Evolutionary conservation across 2,113 vertebrate genomes (phyloP).

Genomic region (Cebus imitator): DNA sequence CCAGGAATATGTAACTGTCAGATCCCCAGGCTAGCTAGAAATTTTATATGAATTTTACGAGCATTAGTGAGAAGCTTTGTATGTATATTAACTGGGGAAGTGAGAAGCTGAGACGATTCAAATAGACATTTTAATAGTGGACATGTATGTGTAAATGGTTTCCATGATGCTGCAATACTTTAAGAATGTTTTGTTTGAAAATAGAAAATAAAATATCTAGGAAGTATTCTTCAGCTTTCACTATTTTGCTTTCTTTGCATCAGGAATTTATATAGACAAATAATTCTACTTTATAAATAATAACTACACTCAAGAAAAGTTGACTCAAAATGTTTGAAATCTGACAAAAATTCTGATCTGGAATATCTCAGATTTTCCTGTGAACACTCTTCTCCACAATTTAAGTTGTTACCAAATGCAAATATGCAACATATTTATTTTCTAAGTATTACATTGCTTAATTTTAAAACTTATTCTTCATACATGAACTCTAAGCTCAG

Average conservation of each 20-base stretch:
- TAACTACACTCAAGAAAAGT: neutral
- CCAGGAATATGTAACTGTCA: neutral
- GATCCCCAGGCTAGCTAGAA: neutral
- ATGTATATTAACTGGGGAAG: neutral
- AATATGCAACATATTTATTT: neutral
- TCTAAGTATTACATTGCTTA: neutral
- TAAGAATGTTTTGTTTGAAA: neutral
- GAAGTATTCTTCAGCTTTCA: neutral
- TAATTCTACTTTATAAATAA: neutral
- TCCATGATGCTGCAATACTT: neutral
- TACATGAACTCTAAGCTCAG: neutral
- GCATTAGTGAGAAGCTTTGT: neutral
- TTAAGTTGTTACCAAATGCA: neutral
- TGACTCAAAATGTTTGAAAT: neutral
- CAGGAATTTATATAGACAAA: neutral
- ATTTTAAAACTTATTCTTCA: neutral
- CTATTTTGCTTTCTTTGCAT: neutral
- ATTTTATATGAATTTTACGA: neutral
- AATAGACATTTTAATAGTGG: neutral
- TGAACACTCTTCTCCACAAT: neutral
- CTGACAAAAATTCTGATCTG: neutral
- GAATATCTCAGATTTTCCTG: neutral
- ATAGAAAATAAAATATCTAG: neutral
- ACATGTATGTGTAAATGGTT: neutral
- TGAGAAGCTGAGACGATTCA: neutral